Conservation (phyloP, 2,113 vertebrate species). For the Cricetomys ansorgei region DNA sequence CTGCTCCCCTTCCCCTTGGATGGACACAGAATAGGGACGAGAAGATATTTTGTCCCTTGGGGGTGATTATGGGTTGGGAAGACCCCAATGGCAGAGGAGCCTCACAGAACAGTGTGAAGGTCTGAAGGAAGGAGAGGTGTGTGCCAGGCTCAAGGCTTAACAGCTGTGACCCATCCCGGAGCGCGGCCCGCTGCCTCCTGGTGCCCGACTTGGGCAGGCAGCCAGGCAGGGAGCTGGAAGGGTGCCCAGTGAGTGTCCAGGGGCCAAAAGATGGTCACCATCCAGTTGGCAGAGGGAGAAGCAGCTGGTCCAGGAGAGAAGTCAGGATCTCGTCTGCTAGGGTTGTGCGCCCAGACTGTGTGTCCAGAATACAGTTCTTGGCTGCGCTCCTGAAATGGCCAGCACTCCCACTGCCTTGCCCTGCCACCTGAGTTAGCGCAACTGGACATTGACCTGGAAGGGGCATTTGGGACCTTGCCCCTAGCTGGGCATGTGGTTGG, state of each 20-base stretch:
- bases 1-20: neutral
- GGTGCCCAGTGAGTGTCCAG: conserved; percentile 57
- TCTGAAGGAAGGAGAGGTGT: neutral
- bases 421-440: neutral
- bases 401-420: neutral
- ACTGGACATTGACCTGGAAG: conserved; percentile 49
- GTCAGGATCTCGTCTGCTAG: conserved; percentile 56
- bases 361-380: neutral
- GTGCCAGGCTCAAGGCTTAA: neutral
- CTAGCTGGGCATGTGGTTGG: conserved; percentile 3
- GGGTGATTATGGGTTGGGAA: neutral
- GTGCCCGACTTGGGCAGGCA: conserved; percentile 65
- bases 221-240: conserved; percentile 70
- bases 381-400: conserved; percentile 36
- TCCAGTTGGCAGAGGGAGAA: conserved; percentile 77
- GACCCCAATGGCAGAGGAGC: neutral
- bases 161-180: neutral
- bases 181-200: conserved; percentile 32
- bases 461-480: conserved; percentile 49
- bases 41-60: neutral
- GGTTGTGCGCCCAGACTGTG: conserved; percentile 61
- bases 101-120: neutral
- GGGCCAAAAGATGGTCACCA: conserved; percentile 78
- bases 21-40: neutral
- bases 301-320: conserved; percentile 73